Conservation (phyloP, 2,888 invertebrate species). For the Therioaphis trifolii region DNA sequence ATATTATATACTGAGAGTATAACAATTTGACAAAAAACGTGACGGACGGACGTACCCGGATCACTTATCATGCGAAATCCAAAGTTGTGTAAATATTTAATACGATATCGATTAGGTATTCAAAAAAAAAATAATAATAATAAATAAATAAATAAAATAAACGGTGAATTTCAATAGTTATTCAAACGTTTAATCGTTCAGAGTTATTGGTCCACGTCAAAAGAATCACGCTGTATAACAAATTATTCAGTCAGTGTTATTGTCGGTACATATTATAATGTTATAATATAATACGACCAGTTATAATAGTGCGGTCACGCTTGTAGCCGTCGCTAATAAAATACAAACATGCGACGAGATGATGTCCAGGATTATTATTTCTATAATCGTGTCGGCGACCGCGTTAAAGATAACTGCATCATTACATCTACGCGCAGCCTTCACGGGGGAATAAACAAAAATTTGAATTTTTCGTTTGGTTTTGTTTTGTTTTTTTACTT, state of each 20-base stretch:
- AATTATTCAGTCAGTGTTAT: background rate
- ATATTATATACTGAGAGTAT: too few relatives aligned
- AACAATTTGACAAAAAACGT: too few relatives aligned
- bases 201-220: background rate
- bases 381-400: conserved; percentile 46
- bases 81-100: too few relatives aligned
- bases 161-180: too few relatives aligned
- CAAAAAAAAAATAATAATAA: too few relatives aligned
- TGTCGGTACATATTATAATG: background rate
- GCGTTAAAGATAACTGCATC: conserved; percentile 22
- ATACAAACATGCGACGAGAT: conserved; percentile 10
- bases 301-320: conserved; percentile 37
- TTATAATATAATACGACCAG: background rate
- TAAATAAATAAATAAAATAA: too few relatives aligned
- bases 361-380: background rate
- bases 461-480: too few relatives aligned
- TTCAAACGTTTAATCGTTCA: too few relatives aligned
- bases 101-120: too few relatives aligned
- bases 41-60: too few relatives aligned
- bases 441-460: background rate
- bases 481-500: too few relatives aligned
- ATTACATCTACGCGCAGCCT: background rate
- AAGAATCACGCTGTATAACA: background rate
- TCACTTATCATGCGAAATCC: too few relatives aligned
- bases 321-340: conserved; percentile 23